Evolutionary conservation across 2,888 invertebrate genomes (phyloP), one percentile per base, ranked within the genome.

Genomic region (Stomorhina lunata): DNA sequence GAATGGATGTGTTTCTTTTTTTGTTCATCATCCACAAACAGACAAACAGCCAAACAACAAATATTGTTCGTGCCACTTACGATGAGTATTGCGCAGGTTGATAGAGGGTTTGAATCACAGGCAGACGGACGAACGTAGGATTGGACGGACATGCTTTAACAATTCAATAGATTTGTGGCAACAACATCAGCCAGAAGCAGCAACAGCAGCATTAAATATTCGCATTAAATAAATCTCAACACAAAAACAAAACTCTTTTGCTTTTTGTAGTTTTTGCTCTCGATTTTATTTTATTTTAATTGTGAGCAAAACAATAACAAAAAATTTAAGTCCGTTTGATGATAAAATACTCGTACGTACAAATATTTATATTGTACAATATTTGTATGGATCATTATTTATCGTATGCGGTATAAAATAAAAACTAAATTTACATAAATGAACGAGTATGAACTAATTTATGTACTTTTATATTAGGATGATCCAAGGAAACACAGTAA

Each of bases 51-150:
- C 48, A 40, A n/a, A n/a, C n/a, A n/a, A n/a, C n/a, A n/a, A n/a
- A n/a, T n/a, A n/a, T n/a, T n/a, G n/a, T 55, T 55, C 43, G 6
- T 34, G 22, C 61, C 59, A 77, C 77, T 72, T 63, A 27, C 37
- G 75, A 40, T 48, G 73, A 79, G 73, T 69, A 82, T 59, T 82
- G 81, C 81, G 81, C 81, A 82, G 81, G 81, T 75, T 82, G 79
- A 73, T 48, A 57, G 81, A 75, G 73, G 73, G 69, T 73, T 65
- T 80, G 55, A 34, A 40, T 7, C 43, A 65, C 37, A 73, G n/a
- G n/a, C n/a, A n/a, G n/a, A n/a, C n/a, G n/a, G n/a, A n/a, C n/a
- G n/a, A n/a, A n/a, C n/a, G n/a, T n/a, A n/a, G n/a, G n/a, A n/a
- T n/a, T n/a, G n/a, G n/a, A n/a, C n/a, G n/a, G n/a, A n/a, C n/a